These are phyloP conservation scores for Folsomia manolachei DNA, from an alignment of 2,888 invertebrate genomes.

Conservation along the genomic window DNA sequence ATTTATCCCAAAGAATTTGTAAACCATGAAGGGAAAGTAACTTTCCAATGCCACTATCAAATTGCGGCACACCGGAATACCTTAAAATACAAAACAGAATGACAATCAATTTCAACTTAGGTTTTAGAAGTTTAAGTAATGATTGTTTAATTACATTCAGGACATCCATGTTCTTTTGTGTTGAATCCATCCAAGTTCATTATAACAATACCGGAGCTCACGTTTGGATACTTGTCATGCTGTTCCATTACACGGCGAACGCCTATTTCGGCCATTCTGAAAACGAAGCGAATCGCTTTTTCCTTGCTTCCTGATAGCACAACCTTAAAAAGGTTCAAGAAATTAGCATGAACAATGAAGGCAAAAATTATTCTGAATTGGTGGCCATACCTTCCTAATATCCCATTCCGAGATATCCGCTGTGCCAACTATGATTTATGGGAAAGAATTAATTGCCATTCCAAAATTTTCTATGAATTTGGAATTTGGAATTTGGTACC, in stretches of 20 bases:
- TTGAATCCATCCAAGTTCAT: constrained; percentile 14
- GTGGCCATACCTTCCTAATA: no score
- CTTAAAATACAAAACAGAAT: not conserved
- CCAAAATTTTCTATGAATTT: no score
- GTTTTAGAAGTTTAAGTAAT: no score
- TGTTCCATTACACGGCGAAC: not conserved
- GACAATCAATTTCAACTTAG: not conserved
- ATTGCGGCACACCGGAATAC: constrained; percentile 7
- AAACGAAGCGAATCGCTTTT: constrained; percentile 6
- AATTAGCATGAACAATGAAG: no score
- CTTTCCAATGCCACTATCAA: constrained; percentile 8
- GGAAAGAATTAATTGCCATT: not conserved
- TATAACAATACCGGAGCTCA: not conserved
- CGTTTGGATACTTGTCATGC: not conserved
- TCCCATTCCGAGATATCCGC: constrained; percentile 15
- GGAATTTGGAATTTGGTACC: no score
- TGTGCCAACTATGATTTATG: constrained; percentile 4
- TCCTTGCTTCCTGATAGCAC: constrained; percentile 3
- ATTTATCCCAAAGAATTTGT: constrained; percentile 1
- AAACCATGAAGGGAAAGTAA: not conserved
- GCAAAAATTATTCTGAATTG: no score
- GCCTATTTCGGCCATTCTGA: constrained; percentile 12
- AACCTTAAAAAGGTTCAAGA: no score
- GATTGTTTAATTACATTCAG: constrained; percentile 11
- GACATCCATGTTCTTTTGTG: constrained; percentile 6